Evolutionary conservation across 2,888 invertebrate species (phyloP), one percentile per base, ranked within the genome.

Genomic region (Trilocha varians): DNA sequence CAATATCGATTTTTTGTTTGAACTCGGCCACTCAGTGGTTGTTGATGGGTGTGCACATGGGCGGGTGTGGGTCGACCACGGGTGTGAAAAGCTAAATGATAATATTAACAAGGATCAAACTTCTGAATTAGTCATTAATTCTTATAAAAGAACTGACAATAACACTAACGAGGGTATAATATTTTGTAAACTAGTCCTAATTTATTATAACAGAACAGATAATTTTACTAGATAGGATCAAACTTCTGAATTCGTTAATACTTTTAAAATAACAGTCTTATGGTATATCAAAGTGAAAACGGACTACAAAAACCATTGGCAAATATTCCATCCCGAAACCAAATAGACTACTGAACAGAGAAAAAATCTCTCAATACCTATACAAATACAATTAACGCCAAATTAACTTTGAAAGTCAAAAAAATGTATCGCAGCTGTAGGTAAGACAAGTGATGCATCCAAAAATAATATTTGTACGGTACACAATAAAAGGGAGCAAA

Each of bases 401-500:
- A 78, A 82, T 83, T 83, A 78, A 74, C 77, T 79, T 71, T 63
- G 55, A 60, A 52, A 62, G 55, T 54, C 68, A 61, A 50, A 60
- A 72, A 72, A 72, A 67, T 72, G 48, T 57, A 70, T 62, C 72
- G 59, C 74, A 70, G 78, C 74, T 78, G 80, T 71, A 78, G 70
- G 76, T 78, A 75, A 70, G 71, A 74, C 74, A 78, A 73, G 62
- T 69, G 79, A 83, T 74, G 82, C 78, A 74, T 78, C 64, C 67
- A 78, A 72, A 74, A 70, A 75, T 74, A 85, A 85, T 82, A 84
- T 85, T 85, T 79, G 73, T 72, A 68, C 71, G 65, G 67, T 83
- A 82, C 72, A 83, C 82, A 82, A 85, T 85, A 84, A 84, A 85
- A 84, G 75, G 70, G 66, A 67, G 83, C 78, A 82, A 83, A 85